A percentile compares a stretch with the other conserved stretches of the same genome.
phyloP scores from a whole-genome alignment of 2,797 vertebrate species.

The Hylomyscus alleni region DNA sequence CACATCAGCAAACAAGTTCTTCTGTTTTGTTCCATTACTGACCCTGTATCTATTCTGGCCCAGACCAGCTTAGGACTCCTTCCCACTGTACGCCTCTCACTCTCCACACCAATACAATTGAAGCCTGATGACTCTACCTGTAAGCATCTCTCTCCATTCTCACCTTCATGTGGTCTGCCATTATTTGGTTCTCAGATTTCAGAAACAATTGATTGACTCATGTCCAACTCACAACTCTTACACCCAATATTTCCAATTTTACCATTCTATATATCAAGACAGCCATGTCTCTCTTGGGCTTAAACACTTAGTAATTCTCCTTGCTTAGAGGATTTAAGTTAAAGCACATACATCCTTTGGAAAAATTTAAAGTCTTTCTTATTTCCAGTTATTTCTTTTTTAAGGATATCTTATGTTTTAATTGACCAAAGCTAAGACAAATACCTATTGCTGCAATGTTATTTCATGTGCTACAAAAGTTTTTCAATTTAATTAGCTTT shows the following conservation, averaged over 20 bases:
- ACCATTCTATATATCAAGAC: not conserved
- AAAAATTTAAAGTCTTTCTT: not conserved
- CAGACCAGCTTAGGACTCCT: not conserved
- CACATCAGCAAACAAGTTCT: not conserved
- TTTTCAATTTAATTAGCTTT: not conserved
- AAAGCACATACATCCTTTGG: not conserved
- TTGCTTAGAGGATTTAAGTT: not conserved
- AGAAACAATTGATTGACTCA: not conserved
- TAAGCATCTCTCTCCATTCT: not conserved
- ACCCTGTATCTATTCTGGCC: not conserved
- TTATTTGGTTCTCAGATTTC: not conserved
- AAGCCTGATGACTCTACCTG: not conserved
- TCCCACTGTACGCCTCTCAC: not conserved
- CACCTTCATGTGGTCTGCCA: not conserved
- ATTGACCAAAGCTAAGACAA: not conserved
- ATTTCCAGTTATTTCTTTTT: not conserved
- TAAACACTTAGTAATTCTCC: slow-evolving; percentile 17
- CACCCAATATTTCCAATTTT: not conserved
- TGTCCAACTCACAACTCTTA: not conserved
- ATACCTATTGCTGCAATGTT: not conserved
- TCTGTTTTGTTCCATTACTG: not conserved
- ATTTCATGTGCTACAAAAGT: too few relatives aligned
- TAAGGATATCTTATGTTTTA: not conserved
- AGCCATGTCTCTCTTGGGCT: not conserved
- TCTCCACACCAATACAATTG: not conserved